A percentile compares a stretch with the other conserved stretches of the same genome.
Evolutionary conservation across 1,140 invertebrate species (phyloP).

Genomic region (Orius insidiosus): DNA sequence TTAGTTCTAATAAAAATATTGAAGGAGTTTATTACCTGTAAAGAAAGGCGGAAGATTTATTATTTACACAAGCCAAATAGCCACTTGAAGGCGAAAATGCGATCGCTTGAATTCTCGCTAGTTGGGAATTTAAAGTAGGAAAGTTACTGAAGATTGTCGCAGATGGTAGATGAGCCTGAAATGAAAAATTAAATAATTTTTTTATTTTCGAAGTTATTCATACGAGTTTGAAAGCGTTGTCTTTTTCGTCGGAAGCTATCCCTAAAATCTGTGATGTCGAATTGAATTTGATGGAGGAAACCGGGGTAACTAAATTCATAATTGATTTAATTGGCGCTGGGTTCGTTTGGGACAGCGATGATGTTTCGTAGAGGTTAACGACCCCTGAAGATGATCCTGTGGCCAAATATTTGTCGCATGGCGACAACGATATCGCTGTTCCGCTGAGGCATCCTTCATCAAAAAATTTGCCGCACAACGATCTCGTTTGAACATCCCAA

Average conservation of each 20-base stretch:
- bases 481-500: slow-evolving; percentile 57
- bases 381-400: slow-evolving; percentile 72
- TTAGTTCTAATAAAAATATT: no score
- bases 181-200: no score
- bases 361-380: slow-evolving; percentile 71
- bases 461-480: slow-evolving; percentile 52
- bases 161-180: slow-evolving; percentile 51
- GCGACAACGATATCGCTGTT: slow-evolving; percentile 47
- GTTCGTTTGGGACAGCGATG: slow-evolving; percentile 27
- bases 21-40: slow-evolving; percentile 42
- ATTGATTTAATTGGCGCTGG: slow-evolving; percentile 49
- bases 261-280: slow-evolving; percentile 63
- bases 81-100: slow-evolving; percentile 62
- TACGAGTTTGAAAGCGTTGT: slow-evolving; percentile 59
- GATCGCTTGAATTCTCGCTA: slow-evolving; percentile 31
- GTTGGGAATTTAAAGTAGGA: slow-evolving; percentile 37
- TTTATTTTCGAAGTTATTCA: slow-evolving; percentile 16
- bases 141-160: slow-evolving; percentile 73
- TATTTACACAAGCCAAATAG: slow-evolving; percentile 47
- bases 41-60: slow-evolving; percentile 39
- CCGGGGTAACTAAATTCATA: slow-evolving; percentile 60
- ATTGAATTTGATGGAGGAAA: slow-evolving; percentile 65
- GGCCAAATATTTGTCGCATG: slow-evolving; percentile 59
- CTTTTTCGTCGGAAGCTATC: slow-evolving; percentile 46
- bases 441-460: slow-evolving; percentile 78